Evolutionary conservation across 2,888 invertebrate species (phyloP).

Genomic region (Eumerus sabulonum): DNA sequence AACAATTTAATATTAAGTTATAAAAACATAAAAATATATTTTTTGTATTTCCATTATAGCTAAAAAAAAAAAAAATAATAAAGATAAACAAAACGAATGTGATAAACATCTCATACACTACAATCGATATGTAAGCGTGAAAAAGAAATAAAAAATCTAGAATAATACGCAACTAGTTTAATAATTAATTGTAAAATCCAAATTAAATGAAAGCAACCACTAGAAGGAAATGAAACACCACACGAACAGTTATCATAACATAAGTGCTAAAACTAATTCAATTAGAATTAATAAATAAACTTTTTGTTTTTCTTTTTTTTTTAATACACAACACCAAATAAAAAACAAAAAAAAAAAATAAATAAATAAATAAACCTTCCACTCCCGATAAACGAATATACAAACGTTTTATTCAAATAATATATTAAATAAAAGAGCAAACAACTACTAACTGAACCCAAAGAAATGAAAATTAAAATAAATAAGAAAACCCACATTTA

Average conservation of each 20-base stretch:
- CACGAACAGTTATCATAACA: slow-evolving; percentile 15
- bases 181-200: slow-evolving; percentile 16
- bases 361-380: slow-evolving; percentile 27
- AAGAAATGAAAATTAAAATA: slow-evolving; percentile 17
- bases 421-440: slow-evolving; percentile 14
- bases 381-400: slow-evolving; percentile 26
- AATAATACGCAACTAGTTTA: slow-evolving; percentile 12
- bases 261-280: slow-evolving; percentile 23
- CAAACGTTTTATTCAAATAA: neutral
- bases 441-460: slow-evolving; percentile 56
- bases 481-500: slow-evolving; percentile 67
- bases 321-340: too few relatives aligned
- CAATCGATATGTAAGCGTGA: slow-evolving; percentile 1
- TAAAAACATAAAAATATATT: slow-evolving; percentile 45
- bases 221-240: slow-evolving; percentile 29
- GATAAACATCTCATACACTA: neutral
- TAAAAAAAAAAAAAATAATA: slow-evolving; percentile 17
- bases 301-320: too few relatives aligned
- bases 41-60: slow-evolving; percentile 48
- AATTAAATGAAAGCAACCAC: neutral
- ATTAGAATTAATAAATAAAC: neutral
- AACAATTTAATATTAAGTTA: slow-evolving; percentile 23
- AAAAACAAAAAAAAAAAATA: neutral
- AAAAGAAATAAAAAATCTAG: neutral
- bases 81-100: slow-evolving; percentile 6